Percentiles rank a stretch among this genome's conserved stretches.
These are phyloP conservation scores for Peucedramus taeniatus DNA, from an alignment of 2,113 vertebrate genomes.

Conservation along the genomic window DNA sequence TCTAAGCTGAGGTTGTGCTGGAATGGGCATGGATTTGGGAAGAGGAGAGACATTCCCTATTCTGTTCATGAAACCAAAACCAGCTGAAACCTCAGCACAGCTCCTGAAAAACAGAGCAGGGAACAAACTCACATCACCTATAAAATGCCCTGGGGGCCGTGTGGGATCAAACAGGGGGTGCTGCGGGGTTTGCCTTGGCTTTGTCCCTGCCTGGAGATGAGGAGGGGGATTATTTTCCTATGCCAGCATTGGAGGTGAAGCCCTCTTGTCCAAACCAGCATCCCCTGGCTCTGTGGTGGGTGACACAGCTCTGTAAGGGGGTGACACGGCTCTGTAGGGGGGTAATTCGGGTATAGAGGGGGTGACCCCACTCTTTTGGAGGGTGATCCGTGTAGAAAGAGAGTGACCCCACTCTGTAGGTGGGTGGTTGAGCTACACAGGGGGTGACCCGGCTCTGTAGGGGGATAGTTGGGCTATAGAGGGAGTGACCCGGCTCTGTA, in stretches of 20 bases:
- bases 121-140: rapidly evolving
- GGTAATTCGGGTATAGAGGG: rapidly evolving
- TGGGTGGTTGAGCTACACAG: rapidly evolving
- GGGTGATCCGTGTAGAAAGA: rapidly evolving
- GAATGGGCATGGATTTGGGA: background rate
- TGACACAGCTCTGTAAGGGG: rapidly evolving
- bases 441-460: background rate
- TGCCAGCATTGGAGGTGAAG: rapidly evolving
- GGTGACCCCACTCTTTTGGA: rapidly evolving
- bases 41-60: background rate
- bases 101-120: background rate
- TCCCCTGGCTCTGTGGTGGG: rapidly evolving
- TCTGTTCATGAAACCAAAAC: background rate
- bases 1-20: background rate
- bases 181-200: background rate
- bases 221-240: background rate
- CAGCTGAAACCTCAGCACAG: background rate
- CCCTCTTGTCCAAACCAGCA: background rate
- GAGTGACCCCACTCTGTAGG: background rate
- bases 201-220: background rate
- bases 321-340: rapidly evolving
- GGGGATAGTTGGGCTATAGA: background rate
- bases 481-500: rapidly evolving
- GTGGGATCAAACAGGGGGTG: rapidly evolving
- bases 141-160: rapidly evolving